Evolutionary conservation across 2,888 invertebrate species (phyloP).

Genomic region (Pyralis farinalis): DNA sequence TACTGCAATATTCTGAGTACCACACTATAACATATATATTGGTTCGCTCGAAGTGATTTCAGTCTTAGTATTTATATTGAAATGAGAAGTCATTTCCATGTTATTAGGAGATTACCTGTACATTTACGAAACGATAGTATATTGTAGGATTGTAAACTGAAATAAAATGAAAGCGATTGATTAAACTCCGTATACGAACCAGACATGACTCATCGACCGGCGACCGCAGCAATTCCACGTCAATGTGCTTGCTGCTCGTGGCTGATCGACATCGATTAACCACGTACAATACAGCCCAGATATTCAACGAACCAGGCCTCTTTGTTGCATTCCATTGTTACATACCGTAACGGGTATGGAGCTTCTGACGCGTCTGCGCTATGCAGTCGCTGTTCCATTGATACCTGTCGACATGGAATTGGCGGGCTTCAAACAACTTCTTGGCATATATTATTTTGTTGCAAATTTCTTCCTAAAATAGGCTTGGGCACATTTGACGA

Average conservation of each 20-base stretch:
- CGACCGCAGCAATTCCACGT: conserved; percentile 16
- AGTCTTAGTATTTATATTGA: too few relatives aligned
- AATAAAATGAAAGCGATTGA: too few relatives aligned
- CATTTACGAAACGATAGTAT: too few relatives aligned
- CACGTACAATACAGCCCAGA: conserved; percentile 24
- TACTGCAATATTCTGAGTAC: too few relatives aligned
- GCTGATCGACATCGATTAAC: conserved; percentile 37
- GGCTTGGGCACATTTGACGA: too few relatives aligned
- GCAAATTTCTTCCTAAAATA: background rate
- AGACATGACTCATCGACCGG: too few relatives aligned
- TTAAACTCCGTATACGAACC: too few relatives aligned
- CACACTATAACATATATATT: too few relatives aligned
- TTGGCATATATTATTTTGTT: background rate
- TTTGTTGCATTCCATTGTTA: conserved; percentile 7
- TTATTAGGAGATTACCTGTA: too few relatives aligned
- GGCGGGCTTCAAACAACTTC: background rate
- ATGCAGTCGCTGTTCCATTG: background rate
- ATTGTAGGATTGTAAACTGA: too few relatives aligned
- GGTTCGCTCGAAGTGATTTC: too few relatives aligned
- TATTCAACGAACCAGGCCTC: conserved; percentile 9
- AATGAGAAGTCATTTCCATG: too few relatives aligned
- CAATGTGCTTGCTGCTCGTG: conserved; percentile 26
- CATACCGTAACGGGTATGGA: conserved; percentile 4
- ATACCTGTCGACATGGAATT: background rate
- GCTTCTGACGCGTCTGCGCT: background rate